Evolutionary conservation across 1,140 invertebrate species (phyloP), one percentile per base, ranked within the genome.

Genomic region (Archivesica marissinica): DNA sequence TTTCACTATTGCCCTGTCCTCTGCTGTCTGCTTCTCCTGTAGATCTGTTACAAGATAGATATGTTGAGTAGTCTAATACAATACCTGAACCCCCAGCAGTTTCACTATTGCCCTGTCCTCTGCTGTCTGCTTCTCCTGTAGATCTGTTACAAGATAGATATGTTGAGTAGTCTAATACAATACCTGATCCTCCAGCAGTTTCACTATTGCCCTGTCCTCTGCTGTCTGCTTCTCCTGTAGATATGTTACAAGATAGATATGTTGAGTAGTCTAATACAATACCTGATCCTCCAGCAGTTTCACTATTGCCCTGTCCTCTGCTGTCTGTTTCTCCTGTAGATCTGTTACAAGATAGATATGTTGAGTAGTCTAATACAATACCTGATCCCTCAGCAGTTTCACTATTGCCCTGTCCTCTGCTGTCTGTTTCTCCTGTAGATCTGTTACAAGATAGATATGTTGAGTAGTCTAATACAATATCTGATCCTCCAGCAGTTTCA

Each of bases 11-110:
- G 86, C 87, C 28, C 84, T 83, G 64, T 52, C 86, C 54, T 90
- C 88, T 56, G 84, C 61, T 50, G 81, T 83, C 64, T 92, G 91
- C 52, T 89, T 89, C 39, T 89, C 87, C 79, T 92, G 91, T 25
- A 92, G 83, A 77, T 91, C 89, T 28, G 91, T 85, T 83, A 92
- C 75, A n/a, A n/a, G n/a, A n/a, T n/a, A n/a, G n/a, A n/a, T n/a
- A n/a, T n/a, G n/a, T n/a, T n/a, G n/a, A n/a, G n/a, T n/a, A n/a
- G n/a, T n/a, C n/a, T n/a, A 38, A 56, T 50, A 50, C 17, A 78
- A 0, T 76, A 90, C 90, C 88, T 91, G 87, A 44, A 89, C 59
- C 39, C 87, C 83, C 13, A 91, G 80, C 13, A 90, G 35, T 4
- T 85, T 85, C n/a, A 87, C 80, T 33, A 89, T 38, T 7, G 86